Evolutionary conservation across 2,888 invertebrate species (phyloP).

Genomic region (Troglohyphantes excavatus): DNA sequence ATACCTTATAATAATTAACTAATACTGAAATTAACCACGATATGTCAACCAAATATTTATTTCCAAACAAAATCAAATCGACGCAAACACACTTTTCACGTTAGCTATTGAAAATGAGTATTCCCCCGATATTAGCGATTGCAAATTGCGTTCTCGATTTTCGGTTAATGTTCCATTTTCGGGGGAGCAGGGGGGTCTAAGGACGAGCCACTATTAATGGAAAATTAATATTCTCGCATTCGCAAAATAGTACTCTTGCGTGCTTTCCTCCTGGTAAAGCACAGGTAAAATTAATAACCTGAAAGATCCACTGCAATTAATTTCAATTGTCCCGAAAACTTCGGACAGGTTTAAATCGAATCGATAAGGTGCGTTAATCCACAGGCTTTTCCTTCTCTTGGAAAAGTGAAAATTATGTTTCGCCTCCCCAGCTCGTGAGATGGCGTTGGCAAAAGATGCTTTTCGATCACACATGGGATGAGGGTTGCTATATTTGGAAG

Average conservation of each 20-base stretch:
- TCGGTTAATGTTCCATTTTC: slow-evolving; percentile 38
- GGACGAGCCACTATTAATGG: slow-evolving; percentile 52
- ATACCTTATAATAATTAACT: no score
- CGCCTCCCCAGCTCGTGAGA: slow-evolving; percentile 13
- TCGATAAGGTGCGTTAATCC: slow-evolving; percentile 57
- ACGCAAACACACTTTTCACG: no score
- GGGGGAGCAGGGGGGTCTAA: not conserved
- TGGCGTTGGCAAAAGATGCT: slow-evolving; percentile 14
- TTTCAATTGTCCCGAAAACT: slow-evolving; percentile 69
- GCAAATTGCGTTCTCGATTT: slow-evolving; percentile 49
- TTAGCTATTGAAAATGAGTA: no score
- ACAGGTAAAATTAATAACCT: slow-evolving; percentile 73
- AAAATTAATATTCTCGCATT: slow-evolving; percentile 61
- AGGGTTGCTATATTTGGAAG: not conserved
- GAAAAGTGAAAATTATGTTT: slow-evolving; percentile 35
- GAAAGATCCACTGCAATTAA: slow-evolving; percentile 67
- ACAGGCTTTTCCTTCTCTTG: slow-evolving; percentile 7
- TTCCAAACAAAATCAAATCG: no score
- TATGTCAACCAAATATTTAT: no score
- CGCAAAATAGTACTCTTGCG: slow-evolving; percentile 61
- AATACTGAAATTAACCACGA: no score
- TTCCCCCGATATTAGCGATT: slow-evolving; percentile 32
- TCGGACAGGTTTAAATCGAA: slow-evolving; percentile 57
- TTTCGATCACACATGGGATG: not conserved
- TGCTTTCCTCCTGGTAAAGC: slow-evolving; percentile 43